Conservation (phyloP, 1,140 invertebrate species). For the Lepidostoma basale region DNA sequence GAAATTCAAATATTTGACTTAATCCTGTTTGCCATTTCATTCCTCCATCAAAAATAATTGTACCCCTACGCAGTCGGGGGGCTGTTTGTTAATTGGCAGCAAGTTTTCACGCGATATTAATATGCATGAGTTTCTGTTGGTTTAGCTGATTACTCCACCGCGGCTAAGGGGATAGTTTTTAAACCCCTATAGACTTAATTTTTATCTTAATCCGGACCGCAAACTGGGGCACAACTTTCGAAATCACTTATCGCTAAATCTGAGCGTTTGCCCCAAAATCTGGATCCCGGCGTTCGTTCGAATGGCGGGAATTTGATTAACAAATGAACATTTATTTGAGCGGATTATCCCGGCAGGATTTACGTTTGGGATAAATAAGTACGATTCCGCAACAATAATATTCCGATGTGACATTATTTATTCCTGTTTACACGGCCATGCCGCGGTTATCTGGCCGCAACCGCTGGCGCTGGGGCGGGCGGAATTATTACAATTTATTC, state of each 20-base stretch:
- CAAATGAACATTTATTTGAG: conserved; percentile 8
- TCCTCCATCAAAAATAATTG: background rate
- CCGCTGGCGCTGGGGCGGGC: background rate
- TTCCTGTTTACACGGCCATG: conserved; percentile 41
- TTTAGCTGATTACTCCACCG: conserved; percentile 2
- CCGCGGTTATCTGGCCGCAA: conserved; percentile 30
- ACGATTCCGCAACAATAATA: conserved; percentile 29
- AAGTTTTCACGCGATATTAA: conserved; percentile 16
- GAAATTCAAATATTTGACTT: no score
- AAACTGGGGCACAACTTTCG: background rate
- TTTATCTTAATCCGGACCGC: background rate
- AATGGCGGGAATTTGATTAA: background rate
- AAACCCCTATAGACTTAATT: background rate
- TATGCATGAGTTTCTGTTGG: conserved; percentile 12
- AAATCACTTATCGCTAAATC: background rate
- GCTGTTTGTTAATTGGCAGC: background rate
- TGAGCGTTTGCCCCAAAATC: no score
- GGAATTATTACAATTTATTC: conserved; percentile 43
- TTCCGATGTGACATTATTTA: conserved; percentile 43
- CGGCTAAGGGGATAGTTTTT: conserved; percentile 1
- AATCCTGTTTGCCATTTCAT: no score
- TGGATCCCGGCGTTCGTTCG: background rate
- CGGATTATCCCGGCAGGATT: conserved; percentile 28
- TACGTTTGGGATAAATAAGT: conserved; percentile 33
- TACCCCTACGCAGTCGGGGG: background rate